phyloP scores from a whole-genome alignment of 2,113 vertebrate genomes.

The Crotalus tigris region DNA sequence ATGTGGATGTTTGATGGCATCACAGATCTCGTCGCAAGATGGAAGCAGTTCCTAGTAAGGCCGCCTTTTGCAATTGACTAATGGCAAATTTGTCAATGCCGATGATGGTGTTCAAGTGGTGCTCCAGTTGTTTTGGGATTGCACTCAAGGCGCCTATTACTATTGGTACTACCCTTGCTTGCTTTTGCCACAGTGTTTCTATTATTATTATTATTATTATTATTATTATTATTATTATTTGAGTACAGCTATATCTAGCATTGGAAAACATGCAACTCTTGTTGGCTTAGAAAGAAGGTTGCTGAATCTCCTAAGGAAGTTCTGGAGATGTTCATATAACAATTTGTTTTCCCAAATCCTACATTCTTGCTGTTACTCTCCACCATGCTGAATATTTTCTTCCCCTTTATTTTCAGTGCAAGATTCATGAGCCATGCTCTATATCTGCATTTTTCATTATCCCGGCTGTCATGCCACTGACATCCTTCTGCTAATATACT shows the following conservation, averaged over 20 bases:
- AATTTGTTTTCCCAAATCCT: background rate
- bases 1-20: too few species aligned
- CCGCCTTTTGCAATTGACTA: too few species aligned
- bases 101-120: too few species aligned
- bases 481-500: constrained; percentile 41
- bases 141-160: too few species aligned
- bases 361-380: constrained; percentile 14
- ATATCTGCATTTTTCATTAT: constrained; percentile 59
- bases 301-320: background rate
- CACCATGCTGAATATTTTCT: background rate
- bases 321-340: background rate
- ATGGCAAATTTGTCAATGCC: too few species aligned
- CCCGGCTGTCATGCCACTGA: constrained; percentile 38
- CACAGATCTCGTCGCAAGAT: too few species aligned
- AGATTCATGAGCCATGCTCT: constrained; percentile 42
- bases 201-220: too few species aligned
- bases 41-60: too few species aligned
- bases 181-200: too few species aligned
- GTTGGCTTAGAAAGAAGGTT: constrained; percentile 8
- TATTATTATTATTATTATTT: too few species aligned
- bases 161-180: too few species aligned
- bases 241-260: background rate
- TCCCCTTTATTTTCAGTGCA: constrained; percentile 32
- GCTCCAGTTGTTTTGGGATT: too few species aligned
- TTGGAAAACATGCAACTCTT: background rate